Conservation (phyloP, 2,113 vertebrate genomes). For the Cairina moschata region DNA sequence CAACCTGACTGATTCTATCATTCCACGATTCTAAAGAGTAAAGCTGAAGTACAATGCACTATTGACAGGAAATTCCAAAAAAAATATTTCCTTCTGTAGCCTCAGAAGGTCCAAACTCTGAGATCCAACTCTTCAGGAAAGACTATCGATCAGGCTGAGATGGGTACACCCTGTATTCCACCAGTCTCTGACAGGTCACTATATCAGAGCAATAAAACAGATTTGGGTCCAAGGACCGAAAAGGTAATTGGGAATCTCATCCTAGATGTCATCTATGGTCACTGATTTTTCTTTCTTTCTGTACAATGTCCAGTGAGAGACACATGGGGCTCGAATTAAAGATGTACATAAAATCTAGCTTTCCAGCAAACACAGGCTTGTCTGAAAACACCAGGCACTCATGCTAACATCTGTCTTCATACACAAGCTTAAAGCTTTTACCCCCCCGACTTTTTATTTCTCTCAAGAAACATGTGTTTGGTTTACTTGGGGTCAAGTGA, state of each 20-base stretch:
- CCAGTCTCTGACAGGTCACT: background rate
- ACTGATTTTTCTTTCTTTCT: background rate
- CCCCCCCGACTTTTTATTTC: background rate
- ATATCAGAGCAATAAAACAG: background rate
- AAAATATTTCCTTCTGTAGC: background rate
- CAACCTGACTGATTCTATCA: no score
- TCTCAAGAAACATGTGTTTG: background rate
- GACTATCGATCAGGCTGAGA: background rate
- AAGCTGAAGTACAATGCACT: background rate
- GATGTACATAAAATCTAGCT: background rate
- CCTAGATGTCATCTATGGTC: background rate
- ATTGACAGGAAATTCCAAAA: background rate
- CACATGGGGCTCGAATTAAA: background rate
- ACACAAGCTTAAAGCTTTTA: background rate
- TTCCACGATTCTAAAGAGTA: background rate
- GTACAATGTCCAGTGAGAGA: background rate
- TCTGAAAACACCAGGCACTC: background rate
- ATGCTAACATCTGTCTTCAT: background rate
- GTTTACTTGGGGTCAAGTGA: constrained; percentile 8
- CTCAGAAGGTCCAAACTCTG: background rate
- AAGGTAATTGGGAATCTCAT: background rate
- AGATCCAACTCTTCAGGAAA: background rate
- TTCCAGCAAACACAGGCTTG: background rate
- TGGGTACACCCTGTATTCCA: background rate
- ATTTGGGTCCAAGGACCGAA: background rate